phyloP scores from a whole-genome alignment of 2,888 invertebrate species.

The Lycophotia porphyrea region DNA sequence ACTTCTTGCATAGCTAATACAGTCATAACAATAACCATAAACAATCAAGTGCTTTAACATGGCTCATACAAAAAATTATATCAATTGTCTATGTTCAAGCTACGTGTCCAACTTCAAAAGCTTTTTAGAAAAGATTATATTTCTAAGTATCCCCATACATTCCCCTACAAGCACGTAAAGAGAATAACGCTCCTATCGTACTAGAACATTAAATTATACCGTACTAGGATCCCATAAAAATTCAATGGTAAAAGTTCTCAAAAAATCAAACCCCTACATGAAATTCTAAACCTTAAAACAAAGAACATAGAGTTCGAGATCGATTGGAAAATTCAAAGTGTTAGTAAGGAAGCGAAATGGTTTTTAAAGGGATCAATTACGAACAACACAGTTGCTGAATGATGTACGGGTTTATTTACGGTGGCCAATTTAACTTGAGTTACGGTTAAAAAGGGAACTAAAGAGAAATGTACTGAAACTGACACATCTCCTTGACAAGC shows the following conservation, averaged over 20 bases:
- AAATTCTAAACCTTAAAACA: constrained; percentile 11
- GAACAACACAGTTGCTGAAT: constrained; percentile 69
- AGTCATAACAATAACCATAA: constrained; percentile 20
- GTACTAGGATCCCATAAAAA: constrained; percentile 58
- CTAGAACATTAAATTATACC: constrained; percentile 62
- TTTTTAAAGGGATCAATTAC: constrained; percentile 78
- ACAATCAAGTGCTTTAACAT: constrained; percentile 40
- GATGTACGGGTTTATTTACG: constrained; percentile 74
- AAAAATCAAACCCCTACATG: constrained; percentile 4
- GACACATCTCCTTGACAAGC: neutral
- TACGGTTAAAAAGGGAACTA: constrained; percentile 18
- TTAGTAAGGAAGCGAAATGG: constrained; percentile 61
- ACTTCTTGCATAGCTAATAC: neutral
- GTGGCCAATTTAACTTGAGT: constrained; percentile 27
- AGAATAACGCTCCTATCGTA: constrained; percentile 53
- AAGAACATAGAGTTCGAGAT: constrained; percentile 25
- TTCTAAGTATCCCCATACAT: constrained; percentile 45
- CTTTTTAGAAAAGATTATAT: constrained; percentile 41
- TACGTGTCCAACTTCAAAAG: constrained; percentile 40
- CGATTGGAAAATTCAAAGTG: constrained; percentile 15
- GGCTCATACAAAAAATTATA: constrained; percentile 17
- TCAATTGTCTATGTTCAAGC: constrained; percentile 24
- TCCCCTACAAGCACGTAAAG: constrained; percentile 48
- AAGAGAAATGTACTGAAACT: constrained; percentile 6
- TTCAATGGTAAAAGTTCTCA: constrained; percentile 42